Conservation (phyloP, 2,797 vertebrate genomes). For the Peromyscus eremicus region DNA sequence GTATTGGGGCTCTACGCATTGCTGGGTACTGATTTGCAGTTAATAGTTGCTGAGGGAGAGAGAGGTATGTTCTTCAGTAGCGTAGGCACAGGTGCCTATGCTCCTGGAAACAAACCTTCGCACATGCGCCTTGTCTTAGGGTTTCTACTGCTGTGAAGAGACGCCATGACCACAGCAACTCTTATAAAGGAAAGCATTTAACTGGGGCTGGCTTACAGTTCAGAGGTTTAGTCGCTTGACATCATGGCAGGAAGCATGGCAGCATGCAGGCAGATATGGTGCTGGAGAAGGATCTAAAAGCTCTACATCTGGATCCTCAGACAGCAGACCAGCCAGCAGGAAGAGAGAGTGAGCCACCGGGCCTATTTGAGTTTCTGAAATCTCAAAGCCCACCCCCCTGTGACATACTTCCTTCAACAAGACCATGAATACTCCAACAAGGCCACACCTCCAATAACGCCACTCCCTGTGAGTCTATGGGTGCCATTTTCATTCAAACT, state of each 20-base stretch:
- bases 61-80: not conserved
- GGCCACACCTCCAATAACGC: not conserved
- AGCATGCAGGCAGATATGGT: not conserved
- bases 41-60: not conserved
- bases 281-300: not conserved
- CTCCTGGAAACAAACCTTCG: not conserved
- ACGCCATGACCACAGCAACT: not conserved
- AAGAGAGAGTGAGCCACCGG: not conserved
- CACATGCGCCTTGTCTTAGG: not conserved
- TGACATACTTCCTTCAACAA: not conserved
- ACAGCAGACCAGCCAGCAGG: not conserved
- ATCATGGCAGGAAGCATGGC: not conserved
- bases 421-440: not conserved
- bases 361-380: not conserved
- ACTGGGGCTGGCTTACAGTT: not conserved
- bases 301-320: not conserved
- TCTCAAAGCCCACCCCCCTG: not conserved
- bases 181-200: not conserved
- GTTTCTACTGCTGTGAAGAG: not conserved
- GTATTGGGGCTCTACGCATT: not conserved
- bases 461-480: not conserved
- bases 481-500: not conserved
- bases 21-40: not conserved
- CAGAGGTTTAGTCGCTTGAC: not conserved
- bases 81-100: not conserved